phyloP scores from a whole-genome alignment of 2,888 invertebrate genomes.

The Mythimna albipuncta region DNA sequence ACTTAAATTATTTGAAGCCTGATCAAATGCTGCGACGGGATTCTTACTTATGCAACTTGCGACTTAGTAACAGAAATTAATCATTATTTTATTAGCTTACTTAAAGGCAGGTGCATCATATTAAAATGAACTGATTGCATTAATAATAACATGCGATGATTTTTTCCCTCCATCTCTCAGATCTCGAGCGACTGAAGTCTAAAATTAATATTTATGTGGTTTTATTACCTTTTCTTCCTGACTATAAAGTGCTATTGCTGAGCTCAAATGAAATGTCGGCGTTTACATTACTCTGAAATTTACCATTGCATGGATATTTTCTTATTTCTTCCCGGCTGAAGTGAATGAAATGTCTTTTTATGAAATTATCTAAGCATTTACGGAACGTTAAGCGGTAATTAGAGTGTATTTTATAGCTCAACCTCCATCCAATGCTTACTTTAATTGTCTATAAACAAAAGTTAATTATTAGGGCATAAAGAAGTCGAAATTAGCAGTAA shows the following conservation, averaged over 20 bases:
- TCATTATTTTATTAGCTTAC: constrained; percentile 63
- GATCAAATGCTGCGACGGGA: constrained; percentile 29
- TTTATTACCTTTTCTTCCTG: constrained; percentile 81
- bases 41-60: constrained; percentile 16
- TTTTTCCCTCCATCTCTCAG: constrained; percentile 69
- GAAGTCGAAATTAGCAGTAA: constrained; percentile 47
- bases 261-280: constrained; percentile 69
- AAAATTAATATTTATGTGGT: constrained; percentile 75
- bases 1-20: constrained; percentile 31
- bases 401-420: constrained; percentile 59
- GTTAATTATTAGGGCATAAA: constrained; percentile 55
- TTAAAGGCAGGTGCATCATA: constrained; percentile 59
- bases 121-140: constrained; percentile 58
- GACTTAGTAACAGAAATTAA: constrained; percentile 53
- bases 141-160: constrained; percentile 66
- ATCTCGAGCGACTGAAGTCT: constrained; percentile 73
- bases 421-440: constrained; percentile 54
- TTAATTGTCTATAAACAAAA: constrained; percentile 62
- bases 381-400: constrained; percentile 59
- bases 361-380: constrained; percentile 59
- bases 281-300: constrained; percentile 70
- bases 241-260: constrained; percentile 74
- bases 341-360: constrained; percentile 53
- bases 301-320: constrained; percentile 51
- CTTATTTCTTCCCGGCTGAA: constrained; percentile 20